Evolutionary conservation across 1,140 invertebrate genomes (phyloP).

Genomic region (Saccostrea cuccullata): DNA sequence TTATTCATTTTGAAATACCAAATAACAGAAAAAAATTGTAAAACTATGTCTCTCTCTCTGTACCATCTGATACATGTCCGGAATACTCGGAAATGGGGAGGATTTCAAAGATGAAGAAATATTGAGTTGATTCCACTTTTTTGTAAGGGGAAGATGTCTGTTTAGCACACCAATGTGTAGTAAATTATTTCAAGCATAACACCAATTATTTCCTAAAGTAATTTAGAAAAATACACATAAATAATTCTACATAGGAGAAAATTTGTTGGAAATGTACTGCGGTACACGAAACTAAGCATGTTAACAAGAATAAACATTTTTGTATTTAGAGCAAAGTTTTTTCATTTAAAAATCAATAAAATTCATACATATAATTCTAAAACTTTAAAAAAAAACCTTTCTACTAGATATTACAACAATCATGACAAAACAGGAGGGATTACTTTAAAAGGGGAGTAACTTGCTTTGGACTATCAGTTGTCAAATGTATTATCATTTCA

Average conservation of each 20-base stretch:
- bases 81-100: not conserved
- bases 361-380: too few species aligned
- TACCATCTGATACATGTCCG: slow-evolving; percentile 13
- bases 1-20: not conserved
- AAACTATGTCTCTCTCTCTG: not conserved
- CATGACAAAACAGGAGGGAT: not conserved
- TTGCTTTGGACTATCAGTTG: not conserved
- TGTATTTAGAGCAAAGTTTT: too few species aligned
- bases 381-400: not conserved
- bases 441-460: not conserved
- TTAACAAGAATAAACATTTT: too few species aligned
- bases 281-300: too few species aligned
- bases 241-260: not conserved
- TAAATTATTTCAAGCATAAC: slow-evolving; percentile 24
- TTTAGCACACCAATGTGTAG: slow-evolving; percentile 7
- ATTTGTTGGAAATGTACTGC: not conserved
- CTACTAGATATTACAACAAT: not conserved
- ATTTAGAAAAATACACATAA: not conserved
- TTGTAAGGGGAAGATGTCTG: slow-evolving; percentile 12
- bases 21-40: not conserved
- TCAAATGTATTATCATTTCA: too few species aligned
- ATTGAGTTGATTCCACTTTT: not conserved
- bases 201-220: not conserved
- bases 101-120: slow-evolving; percentile 18
- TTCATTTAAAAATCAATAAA: too few species aligned